Evolutionary conservation across 2,888 invertebrate genomes (phyloP).

Genomic region (Plebejus melissa): DNA sequence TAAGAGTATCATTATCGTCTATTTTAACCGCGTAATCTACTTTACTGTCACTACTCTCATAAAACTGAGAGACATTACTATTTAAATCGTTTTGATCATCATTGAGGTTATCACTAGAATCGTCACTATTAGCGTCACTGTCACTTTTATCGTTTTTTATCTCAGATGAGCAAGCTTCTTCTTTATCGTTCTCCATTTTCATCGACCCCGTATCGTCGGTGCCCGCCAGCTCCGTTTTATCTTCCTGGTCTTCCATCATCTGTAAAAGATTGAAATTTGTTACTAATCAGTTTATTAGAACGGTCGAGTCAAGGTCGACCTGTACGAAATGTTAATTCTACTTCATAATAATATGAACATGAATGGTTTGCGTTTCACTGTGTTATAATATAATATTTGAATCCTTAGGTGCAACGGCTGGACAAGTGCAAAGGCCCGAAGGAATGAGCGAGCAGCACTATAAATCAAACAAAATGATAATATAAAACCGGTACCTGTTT

Average conservation of each 20-base stretch:
- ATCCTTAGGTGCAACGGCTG: slow-evolving; percentile 25
- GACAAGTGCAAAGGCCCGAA: slow-evolving; percentile 51
- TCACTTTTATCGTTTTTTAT: slow-evolving; percentile 63
- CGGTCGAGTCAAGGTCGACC: slow-evolving; percentile 26
- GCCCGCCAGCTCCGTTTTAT: background rate
- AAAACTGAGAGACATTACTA: slow-evolving; percentile 70
- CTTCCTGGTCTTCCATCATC: slow-evolving; percentile 27
- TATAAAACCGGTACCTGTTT: slow-evolving; percentile 77
- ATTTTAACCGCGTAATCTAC: slow-evolving; percentile 70
- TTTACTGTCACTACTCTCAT: slow-evolving; percentile 75
- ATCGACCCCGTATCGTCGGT: slow-evolving; percentile 44
- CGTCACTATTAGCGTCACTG: slow-evolving; percentile 67
- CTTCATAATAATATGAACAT: background rate
- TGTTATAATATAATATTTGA: background rate
- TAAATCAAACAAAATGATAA: slow-evolving; percentile 77
- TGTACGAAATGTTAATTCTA: slow-evolving; percentile 11
- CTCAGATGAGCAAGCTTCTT: slow-evolving; percentile 48
- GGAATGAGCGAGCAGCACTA: slow-evolving; percentile 53
- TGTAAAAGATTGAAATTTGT: slow-evolving; percentile 26
- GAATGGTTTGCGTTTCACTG: background rate
- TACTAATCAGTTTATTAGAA: slow-evolving; percentile 14
- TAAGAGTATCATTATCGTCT: slow-evolving; percentile 73
- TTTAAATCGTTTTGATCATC: slow-evolving; percentile 65
- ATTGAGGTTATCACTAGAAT: slow-evolving; percentile 53
- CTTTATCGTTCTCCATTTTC: slow-evolving; percentile 51